Percentiles rank a stretch among this genome's conserved stretches.
Conservation (phyloP, 2,888 invertebrate genomes). For the Amiota minor region DNA sequence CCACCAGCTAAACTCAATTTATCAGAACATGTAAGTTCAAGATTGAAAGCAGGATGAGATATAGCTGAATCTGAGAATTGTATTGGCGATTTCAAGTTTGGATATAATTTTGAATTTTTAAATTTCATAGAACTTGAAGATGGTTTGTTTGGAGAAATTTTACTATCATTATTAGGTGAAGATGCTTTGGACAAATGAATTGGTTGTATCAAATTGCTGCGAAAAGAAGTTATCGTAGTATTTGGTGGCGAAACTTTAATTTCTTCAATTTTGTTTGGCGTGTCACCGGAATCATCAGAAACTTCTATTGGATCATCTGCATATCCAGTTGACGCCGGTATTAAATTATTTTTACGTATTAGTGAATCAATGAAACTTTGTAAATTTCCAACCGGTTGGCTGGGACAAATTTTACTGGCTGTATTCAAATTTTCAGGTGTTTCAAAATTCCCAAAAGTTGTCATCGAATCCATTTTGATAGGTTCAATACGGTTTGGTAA, state of each 20-base stretch:
- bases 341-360: neutral
- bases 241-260: neutral
- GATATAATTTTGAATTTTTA: neutral
- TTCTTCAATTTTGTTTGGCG: slow-evolving; percentile 20
- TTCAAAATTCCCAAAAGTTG: neutral
- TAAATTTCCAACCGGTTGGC: no score
- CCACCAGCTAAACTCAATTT: slow-evolving; percentile 67
- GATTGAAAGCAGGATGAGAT: slow-evolving; percentile 42
- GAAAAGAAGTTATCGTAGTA: neutral
- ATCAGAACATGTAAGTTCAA: slow-evolving; percentile 51
- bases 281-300: slow-evolving; percentile 65
- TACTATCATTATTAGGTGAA: neutral
- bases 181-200: neutral
- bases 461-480: neutral
- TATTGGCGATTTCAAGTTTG: neutral
- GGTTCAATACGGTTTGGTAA: slow-evolving; percentile 28
- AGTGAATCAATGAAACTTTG: no score
- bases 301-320: slow-evolving; percentile 67
- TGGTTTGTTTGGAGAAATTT: slow-evolving; percentile 17
- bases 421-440: neutral
- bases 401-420: no score
- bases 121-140: neutral
- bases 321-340: slow-evolving; percentile 51
- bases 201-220: neutral
- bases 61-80: neutral